Evolutionary conservation across 2,113 vertebrate species (phyloP).

Genomic region (Dissostichus mawsoni): DNA sequence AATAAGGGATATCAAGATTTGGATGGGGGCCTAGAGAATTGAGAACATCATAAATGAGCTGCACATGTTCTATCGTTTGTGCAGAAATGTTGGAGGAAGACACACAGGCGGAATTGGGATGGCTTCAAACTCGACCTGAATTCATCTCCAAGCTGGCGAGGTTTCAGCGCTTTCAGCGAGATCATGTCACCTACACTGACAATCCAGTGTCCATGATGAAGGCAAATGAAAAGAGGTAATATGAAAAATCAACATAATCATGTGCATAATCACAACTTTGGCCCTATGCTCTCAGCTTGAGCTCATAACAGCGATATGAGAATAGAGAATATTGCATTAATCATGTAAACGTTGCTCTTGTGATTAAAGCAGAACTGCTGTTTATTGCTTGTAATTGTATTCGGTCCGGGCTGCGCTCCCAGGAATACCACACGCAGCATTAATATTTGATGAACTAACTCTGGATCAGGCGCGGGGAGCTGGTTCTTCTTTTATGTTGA

Average conservation of each 20-base stretch:
- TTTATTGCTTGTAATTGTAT: constrained; percentile 84
- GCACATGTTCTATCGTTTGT: background rate
- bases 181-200: constrained; percentile 19
- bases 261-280: constrained; percentile 73
- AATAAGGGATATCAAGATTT: background rate
- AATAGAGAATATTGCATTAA: constrained; percentile 79
- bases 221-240: constrained; percentile 76
- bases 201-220: constrained; percentile 49
- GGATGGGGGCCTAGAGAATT: background rate
- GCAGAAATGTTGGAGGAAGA: constrained; percentile 16
- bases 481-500: constrained; percentile 63
- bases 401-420: constrained; percentile 75
- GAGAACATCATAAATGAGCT: constrained; percentile 8
- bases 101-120: constrained; percentile 15
- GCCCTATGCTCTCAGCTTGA: constrained; percentile 66
- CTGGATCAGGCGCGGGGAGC: constrained; percentile 61
- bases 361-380: constrained; percentile 81
- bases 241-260: constrained; percentile 74
- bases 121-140: constrained; percentile 39
- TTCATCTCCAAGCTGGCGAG: constrained; percentile 29
- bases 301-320: constrained; percentile 78
- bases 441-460: constrained; percentile 80
- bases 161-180: constrained; percentile 11
- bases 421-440: constrained; percentile 71
- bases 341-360: constrained; percentile 79